Base-by-base conservation (phyloP, 2,113 vertebrate species). In the Oxyruncus cristatus region DNA sequence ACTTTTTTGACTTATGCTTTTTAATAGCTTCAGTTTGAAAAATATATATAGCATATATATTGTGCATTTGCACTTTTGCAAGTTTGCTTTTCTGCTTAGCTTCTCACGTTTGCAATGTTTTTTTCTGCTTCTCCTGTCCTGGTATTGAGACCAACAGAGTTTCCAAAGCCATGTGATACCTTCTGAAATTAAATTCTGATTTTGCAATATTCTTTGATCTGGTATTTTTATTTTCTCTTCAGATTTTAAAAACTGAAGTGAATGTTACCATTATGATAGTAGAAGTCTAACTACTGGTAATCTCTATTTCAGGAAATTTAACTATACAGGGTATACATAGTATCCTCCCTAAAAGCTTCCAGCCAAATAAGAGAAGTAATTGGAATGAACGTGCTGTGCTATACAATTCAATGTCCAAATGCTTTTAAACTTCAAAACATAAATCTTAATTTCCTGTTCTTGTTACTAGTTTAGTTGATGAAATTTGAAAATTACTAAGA, bases 361-460 rank as follows among this genome's bases (percentile, higher is more conserved):
- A 70, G 27, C 41, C 39, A 61, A 89, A 24, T 86, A 75, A 71
- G 52, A 77, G 46, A 74, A 81, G 39, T 50, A 91, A 71, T 58
- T 67, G 17, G 17, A 92, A 71, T 81, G 56, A 90, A 56, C 12
- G 35, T 74, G 11, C 18, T 71, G 37, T 77, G 41, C 19, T 87
- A 5, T 85, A 78, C 28, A 91, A 18, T 85, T 89, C n/a, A 52
- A 15, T 84, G 95, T 91, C 68, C 58, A 74, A 71, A 85, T 89
- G 27, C 73, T 95, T 89, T 94, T 89, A 66, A 89, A 59, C 27
- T 96, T 90, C 50, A 37, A 82, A 95, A n/a, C 28, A n/a, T 63
- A 78, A 92, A 86, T 65, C 61, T 17, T 87, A 63, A 86, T 97
- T 97, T 93, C 75, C 56, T 89, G 52, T 85, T 87, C 50, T 72